phyloP scores from a whole-genome alignment of 2,797 vertebrate species.

The Tinamus major region DNA sequence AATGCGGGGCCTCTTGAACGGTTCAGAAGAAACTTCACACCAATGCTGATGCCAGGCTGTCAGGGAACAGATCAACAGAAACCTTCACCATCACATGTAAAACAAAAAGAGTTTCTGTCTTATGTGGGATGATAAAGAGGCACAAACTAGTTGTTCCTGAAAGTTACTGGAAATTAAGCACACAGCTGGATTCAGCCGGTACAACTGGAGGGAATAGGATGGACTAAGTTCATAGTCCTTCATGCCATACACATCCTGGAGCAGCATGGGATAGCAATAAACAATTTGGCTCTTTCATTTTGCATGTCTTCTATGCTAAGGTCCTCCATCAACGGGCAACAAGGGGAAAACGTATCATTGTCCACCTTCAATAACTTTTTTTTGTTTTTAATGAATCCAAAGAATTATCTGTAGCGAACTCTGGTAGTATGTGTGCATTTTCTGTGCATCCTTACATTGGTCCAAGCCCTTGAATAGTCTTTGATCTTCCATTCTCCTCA shows the following conservation, averaged over 20 bases:
- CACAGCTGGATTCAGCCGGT: background rate
- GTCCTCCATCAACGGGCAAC: background rate
- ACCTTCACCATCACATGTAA: background rate
- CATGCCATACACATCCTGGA: background rate
- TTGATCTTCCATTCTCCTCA: background rate
- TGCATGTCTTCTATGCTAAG: background rate
- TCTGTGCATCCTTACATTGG: background rate
- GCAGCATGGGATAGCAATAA: background rate
- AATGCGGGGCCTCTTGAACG: background rate
- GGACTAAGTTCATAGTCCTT: background rate
- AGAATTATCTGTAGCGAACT: background rate
- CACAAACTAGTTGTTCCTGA: background rate
- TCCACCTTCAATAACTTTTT: background rate
- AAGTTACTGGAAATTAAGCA: rapidly evolving
- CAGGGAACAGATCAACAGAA: background rate
- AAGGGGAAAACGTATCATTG: background rate
- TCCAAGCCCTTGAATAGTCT: background rate
- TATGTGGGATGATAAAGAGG: background rate
- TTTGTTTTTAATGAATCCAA: background rate
- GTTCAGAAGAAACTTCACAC: background rate
- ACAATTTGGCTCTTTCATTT: background rate
- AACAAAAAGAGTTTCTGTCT: background rate
- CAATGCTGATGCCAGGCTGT: background rate
- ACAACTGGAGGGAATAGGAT: background rate
- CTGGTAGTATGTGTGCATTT: background rate